Evolutionary conservation across 2,888 invertebrate species (phyloP), one percentile per base, ranked within the genome.

Genomic region (Drosophila recens): DNA sequence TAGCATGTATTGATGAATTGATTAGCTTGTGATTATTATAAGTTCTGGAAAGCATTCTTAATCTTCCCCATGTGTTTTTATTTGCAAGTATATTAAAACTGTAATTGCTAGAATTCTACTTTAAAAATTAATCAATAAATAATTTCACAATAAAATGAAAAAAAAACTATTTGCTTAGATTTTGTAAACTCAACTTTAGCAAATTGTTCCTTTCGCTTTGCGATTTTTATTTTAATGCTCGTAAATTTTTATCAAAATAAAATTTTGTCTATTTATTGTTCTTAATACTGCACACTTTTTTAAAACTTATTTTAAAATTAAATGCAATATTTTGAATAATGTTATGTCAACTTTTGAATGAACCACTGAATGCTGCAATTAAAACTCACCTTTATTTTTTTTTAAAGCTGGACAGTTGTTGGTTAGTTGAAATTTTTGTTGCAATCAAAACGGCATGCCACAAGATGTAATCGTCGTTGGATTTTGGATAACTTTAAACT

Each of bases 401-500:
- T 23, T 23, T 1, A 27, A 8, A 17, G 2, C 43, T 43, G 11
- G 43, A 23, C 20, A 23, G 10, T 46, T 46, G 15, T 4, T 15
- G n/a, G 1, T 4, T 8, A 27, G 17, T 9, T 23, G 45, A 34
- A 34, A 57, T 8, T 57, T 34, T n/a, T 34, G 43, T 33, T 43
- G 57, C 45, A 36, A 36, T 57, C 11, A 46, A 57, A 57, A 36
- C 10, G 10, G 5, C 54, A 42, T 54, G 54, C 42, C 54, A 30
- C 42, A 42, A 13, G 17, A 5, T 1, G n/a, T 13, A 36, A 46
- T 8, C 4, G 23, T 30, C 4, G n/a, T 30, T 9, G 4, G 56
- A 43, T 27, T n/a, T 23, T 33, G 20, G 54, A 52, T 34, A 59
- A 49, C 46, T 68, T 65, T 42, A 33, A 61, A 62, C 63, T 56